These are phyloP conservation scores for Coenobita brevimanus DNA, from an alignment of 1,140 invertebrate species.

Conservation along the genomic window DNA sequence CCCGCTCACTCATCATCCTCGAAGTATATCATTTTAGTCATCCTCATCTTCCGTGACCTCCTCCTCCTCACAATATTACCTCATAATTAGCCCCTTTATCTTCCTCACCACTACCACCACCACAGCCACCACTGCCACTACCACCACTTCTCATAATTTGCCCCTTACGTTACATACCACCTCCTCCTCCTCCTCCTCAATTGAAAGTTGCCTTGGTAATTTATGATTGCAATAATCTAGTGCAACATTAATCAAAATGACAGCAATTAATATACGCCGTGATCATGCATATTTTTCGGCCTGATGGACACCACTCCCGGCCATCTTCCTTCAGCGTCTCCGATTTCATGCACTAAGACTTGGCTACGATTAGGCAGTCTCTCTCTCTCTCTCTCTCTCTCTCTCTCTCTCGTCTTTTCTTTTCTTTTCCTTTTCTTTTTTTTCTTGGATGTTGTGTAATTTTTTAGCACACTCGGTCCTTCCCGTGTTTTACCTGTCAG, in stretches of 20 bases:
- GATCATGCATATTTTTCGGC: constrained; percentile 66
- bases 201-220: constrained; percentile 66
- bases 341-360: constrained; percentile 17
- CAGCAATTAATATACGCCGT: constrained; percentile 68
- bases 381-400: too few relatives aligned
- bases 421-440: constrained; percentile 14
- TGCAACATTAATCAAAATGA: constrained; percentile 69
- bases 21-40: neutral
- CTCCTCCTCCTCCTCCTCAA: constrained; percentile 52
- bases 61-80: neutral
- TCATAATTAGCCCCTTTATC: neutral
- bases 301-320: constrained; percentile 42
- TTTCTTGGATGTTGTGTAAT: too few relatives aligned
- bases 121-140: too few relatives aligned
- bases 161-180: constrained; percentile 27
- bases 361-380: too few relatives aligned
- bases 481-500: too few relatives aligned
- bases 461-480: too few relatives aligned
- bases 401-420: constrained; percentile 19
- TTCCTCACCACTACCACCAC: too few relatives aligned
- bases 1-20: neutral
- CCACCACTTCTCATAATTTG: too few relatives aligned
- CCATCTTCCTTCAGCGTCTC: constrained; percentile 36
- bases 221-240: constrained; percentile 69
- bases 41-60: neutral